Base-by-base conservation (phyloP, 2,797 vertebrate species). In the Sebastes minor region DNA sequence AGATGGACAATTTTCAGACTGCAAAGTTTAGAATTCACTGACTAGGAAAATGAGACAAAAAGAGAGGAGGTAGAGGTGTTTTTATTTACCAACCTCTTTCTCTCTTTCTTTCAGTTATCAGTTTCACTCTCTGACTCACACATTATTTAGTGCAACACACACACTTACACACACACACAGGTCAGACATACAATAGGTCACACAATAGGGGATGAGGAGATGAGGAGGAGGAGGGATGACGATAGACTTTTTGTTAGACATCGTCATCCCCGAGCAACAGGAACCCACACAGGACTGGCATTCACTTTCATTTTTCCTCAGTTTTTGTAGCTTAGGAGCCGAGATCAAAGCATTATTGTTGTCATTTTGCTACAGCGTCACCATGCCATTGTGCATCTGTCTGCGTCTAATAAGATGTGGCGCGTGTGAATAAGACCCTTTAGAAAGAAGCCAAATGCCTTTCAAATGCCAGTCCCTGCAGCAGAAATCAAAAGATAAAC, bases 391-490 rank as follows among this genome's bases (percentile, higher is more conserved):
- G 88, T 91, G 86, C 70, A 22, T 89, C 85, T 83, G 83, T 91
- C 83, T 84, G 53, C 16, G 0, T 76, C 35, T 78, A 83, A 86
- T 81, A 74, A 82, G 74, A 89, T 55, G 81, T 77, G 79, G 49
- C 12, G 9, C 12, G 38, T 83, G 73, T 81, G 74, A 83, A 79
- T 80, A 63, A 82, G 71, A 81, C 25, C 28, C 80, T 81, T 85
- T 53, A 80, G 66, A 86, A 85, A 68, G 65, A 78, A 80, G 75
- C 73, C 78, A 83, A 78, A 86, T 74, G 84, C 71, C 80, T 63
- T 79, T 88, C 70, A 85, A 93, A 94, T 90, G 91, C 88, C 90
- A 91, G 89, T 91, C 89, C 86, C 75, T n/a, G 59, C 86, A 81
- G 90, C 66, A 78, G 71, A 88, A 91, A 84, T 80, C 57, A 85